A percentile compares a stretch with the other conserved stretches of the same genome.
phyloP scores from a whole-genome alignment of 2,888 invertebrate species.

The Xestia sexstrigata region DNA sequence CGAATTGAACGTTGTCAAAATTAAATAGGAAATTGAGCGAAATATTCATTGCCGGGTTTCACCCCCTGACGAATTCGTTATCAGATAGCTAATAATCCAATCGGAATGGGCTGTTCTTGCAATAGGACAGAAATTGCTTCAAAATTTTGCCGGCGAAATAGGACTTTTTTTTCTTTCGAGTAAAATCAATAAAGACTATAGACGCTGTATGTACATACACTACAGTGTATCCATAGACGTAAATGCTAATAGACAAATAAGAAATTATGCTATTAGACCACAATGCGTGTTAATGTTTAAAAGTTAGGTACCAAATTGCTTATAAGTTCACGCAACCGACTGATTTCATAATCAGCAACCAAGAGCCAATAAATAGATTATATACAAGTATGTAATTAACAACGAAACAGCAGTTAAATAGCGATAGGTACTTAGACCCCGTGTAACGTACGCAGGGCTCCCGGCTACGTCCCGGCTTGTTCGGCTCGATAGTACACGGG shows the following conservation, averaged over 20 bases:
- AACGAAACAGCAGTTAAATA: constrained; percentile 30
- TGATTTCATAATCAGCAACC: background rate
- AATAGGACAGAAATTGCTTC: constrained; percentile 59
- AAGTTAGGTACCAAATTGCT: background rate
- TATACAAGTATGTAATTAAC: constrained; percentile 15
- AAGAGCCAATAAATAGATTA: background rate
- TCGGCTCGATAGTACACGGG: constrained; percentile 47
- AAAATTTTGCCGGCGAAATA: constrained; percentile 52
- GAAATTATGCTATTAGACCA: background rate
- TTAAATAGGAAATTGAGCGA: constrained; percentile 74
- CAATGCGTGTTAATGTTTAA: background rate
- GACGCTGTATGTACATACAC: background rate
- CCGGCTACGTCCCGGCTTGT: constrained; percentile 40
- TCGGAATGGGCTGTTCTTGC: constrained; percentile 71
- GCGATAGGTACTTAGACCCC: background rate
- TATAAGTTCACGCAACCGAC: background rate
- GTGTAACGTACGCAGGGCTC: constrained; percentile 38
- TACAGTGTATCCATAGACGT: background rate
- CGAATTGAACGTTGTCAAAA: constrained; percentile 66
- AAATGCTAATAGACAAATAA: background rate
- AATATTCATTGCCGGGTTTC: constrained; percentile 79
- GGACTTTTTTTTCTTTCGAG: constrained; percentile 31
- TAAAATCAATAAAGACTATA: background rate
- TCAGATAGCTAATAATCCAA: constrained; percentile 84
- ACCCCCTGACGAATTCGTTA: constrained; percentile 81